Percentiles rank a stretch among this genome's conserved stretches.
Evolutionary conservation across 2,888 invertebrate genomes (phyloP).

Genomic region (Zeuzera pyrina): DNA sequence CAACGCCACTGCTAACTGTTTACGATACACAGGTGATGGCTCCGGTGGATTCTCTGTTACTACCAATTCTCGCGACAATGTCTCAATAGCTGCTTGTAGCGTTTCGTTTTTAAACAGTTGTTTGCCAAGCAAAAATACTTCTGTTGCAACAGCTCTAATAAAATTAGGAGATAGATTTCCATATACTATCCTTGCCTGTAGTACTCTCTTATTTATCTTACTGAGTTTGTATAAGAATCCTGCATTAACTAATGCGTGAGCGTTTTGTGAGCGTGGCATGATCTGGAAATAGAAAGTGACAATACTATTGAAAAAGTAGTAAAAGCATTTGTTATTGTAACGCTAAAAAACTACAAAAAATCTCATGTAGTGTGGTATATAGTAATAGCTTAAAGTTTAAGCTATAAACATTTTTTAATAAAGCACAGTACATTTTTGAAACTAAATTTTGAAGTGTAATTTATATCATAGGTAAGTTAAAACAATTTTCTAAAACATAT

Average conservation of each 20-base stretch:
- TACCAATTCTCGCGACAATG: conserved; percentile 30
- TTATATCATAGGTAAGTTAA: too few relatives aligned
- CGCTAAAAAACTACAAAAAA: too few relatives aligned
- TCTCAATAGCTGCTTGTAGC: conserved; percentile 37
- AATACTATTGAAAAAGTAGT: too few relatives aligned
- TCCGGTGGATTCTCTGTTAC: conserved; percentile 54
- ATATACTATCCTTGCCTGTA: conserved; percentile 61
- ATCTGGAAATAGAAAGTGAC: too few relatives aligned
- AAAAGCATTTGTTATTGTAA: too few relatives aligned
- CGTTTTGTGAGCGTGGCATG: conserved; percentile 77
- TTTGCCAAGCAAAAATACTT: conserved; percentile 50
- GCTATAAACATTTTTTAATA: too few relatives aligned
- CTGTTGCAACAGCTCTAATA: conserved; percentile 57
- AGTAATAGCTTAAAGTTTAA: too few relatives aligned
- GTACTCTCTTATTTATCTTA: conserved; percentile 32
- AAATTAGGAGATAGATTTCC: conserved; percentile 59
- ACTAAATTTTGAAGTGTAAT: too few relatives aligned
- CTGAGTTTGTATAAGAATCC: conserved; percentile 73
- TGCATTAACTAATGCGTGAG: conserved; percentile 79
- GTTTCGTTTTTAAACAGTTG: conserved; percentile 41
- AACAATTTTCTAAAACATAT: too few relatives aligned
- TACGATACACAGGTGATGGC: conserved; percentile 70
- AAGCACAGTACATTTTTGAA: too few relatives aligned
- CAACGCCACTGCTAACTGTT: conserved; percentile 69
- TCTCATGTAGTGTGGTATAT: too few relatives aligned